Base-by-base conservation (phyloP, 2,888 invertebrate genomes). In the Cryptus viduatorius region DNA sequence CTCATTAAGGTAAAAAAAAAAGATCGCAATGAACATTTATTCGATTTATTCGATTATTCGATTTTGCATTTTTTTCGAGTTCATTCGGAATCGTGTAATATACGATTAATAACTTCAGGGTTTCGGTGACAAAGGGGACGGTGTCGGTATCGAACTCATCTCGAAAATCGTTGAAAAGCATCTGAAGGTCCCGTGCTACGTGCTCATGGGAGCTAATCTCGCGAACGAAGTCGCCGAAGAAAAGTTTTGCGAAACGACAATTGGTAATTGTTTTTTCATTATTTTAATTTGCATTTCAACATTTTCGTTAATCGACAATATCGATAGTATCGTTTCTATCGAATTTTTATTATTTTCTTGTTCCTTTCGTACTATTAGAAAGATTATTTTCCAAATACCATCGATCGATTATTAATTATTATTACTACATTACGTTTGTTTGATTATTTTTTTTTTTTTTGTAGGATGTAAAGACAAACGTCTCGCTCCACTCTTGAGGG, bases 121-220 rank as follows among this genome's bases (percentile, higher is more conserved):
- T 59, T 95, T 95, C 86, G 84, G 84, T 7, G 94, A 95, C 83
- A 93, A 93, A 73, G 93, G 93, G 1, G 94, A 94, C 79, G 94
- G 94, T 68, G 94, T 94, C 44, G 94, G 93, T 44, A 94, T 96
- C 87, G 94, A 95, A 76, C 93, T 96, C 16, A 96, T 96, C 79
- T 96, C 96, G 0, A 95, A 95, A 87, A 94, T 95, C 31, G 95
- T 96, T 75, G 94, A 94, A 64, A 93, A 95, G n/a, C 91, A 94
- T 56, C 93, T 96, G 46, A 94, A 94, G 78, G 95, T 96, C 85
- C 95, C 95, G 4, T 95, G 96, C 88, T 95, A 95, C 86, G 96
- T 96, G 4, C 92, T 96, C 61, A 96, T 96, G 96, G 96, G 96
- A 4, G 96, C 96, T 8, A 96, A 96, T 92, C 94, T 96, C 48